A percentile compares a stretch with the other conserved stretches of the same genome.
Conservation (phyloP, 2,113 vertebrate species). For the Cyrtonyx montezumae region DNA sequence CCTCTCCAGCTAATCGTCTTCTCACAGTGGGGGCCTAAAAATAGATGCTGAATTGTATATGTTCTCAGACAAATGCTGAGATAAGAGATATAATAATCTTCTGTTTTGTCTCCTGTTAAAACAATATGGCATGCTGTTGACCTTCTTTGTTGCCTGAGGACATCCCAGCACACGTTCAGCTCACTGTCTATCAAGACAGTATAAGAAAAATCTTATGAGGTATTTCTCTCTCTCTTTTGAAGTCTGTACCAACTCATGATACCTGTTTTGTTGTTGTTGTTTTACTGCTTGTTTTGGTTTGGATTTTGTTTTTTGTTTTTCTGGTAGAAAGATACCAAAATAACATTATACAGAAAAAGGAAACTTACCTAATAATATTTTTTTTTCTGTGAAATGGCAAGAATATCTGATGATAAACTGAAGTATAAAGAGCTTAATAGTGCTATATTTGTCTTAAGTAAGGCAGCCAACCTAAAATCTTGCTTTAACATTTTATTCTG, state of each 20-base stretch:
- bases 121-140: neutral
- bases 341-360: neutral
- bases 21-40: neutral
- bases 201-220: neutral
- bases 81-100: neutral
- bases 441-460: neutral
- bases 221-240: neutral
- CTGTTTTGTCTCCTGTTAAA: neutral
- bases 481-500: conserved; percentile 12
- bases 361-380: neutral
- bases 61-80: neutral
- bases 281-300: neutral
- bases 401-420: neutral
- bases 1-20: neutral
- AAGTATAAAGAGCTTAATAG: neutral
- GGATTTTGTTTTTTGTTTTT: neutral
- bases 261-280: neutral
- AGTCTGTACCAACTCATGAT: neutral
- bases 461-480: neutral
- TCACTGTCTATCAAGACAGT: rapidly evolving
- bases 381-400: neutral
- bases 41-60: neutral
- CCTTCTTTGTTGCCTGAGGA: neutral
- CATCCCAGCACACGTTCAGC: neutral
- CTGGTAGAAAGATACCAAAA: neutral